phyloP scores from a whole-genome alignment of 2,113 vertebrate species.

The Rhinogobius similis region DNA sequence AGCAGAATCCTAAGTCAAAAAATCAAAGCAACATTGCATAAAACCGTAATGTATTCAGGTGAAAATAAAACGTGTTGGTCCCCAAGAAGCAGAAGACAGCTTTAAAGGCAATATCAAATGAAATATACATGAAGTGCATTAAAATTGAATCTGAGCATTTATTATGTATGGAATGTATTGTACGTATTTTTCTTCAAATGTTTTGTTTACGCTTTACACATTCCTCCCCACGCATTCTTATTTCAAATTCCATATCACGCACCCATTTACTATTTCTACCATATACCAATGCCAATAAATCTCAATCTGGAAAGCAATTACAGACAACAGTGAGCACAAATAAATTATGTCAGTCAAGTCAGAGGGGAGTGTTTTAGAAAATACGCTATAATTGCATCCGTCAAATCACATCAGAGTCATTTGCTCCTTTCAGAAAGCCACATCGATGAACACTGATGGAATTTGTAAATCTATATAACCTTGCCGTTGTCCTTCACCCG shows the following conservation, averaged over 20 bases:
- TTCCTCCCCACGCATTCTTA: no score
- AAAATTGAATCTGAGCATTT: no score
- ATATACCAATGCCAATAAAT: slow-evolving; percentile 12
- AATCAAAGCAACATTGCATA: no score
- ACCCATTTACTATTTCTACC: not conserved
- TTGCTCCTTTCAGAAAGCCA: slow-evolving; percentile 1
- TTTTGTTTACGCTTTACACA: no score
- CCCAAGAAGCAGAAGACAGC: no score
- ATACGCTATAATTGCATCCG: slow-evolving; percentile 33
- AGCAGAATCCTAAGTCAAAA: no score
- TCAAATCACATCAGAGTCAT: slow-evolving; percentile 38
- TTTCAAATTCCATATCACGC: not conserved
- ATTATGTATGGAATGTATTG: no score
- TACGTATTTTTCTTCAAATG: no score
- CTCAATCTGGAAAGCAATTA: slow-evolving; percentile 34
- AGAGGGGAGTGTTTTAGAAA: slow-evolving; percentile 24
- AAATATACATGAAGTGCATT: no score
- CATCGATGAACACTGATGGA: not conserved
- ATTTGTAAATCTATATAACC: slow-evolving; percentile 23
- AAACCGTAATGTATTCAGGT: no score
- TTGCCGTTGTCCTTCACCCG: slow-evolving; percentile 41
- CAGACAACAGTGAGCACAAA: slow-evolving; percentile 26
- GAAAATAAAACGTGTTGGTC: no score
- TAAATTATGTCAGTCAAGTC: slow-evolving; percentile 27
- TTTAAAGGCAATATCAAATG: no score